A percentile compares a stretch with the other conserved stretches of the same genome.
phyloP scores from a whole-genome alignment of 2,797 vertebrate genomes.

The Oreortyx pictus region DNA sequence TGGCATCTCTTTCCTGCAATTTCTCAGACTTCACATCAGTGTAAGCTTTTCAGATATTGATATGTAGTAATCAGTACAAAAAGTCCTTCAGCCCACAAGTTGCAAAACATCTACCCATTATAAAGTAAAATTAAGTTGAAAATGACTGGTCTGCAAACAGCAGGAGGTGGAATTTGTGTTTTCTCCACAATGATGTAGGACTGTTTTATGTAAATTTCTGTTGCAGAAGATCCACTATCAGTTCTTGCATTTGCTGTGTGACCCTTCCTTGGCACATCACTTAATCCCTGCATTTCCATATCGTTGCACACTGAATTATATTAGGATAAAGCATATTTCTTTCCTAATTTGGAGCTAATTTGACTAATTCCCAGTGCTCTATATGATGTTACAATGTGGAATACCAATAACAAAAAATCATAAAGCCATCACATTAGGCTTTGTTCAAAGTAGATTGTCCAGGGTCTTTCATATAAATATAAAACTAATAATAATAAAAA shows the following conservation, averaged over 20 bases:
- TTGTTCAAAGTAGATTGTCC: background rate
- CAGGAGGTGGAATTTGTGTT: background rate
- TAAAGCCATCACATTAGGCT: background rate
- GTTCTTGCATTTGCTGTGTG: background rate
- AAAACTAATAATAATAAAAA: background rate
- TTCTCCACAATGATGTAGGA: background rate
- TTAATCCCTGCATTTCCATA: background rate
- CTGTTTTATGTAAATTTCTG: background rate
- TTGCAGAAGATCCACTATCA: background rate
- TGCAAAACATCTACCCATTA: background rate
- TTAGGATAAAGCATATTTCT: background rate
- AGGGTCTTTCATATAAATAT: background rate
- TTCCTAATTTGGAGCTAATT: background rate
- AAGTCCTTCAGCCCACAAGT: background rate
- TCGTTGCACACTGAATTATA: background rate
- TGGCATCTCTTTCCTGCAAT: constrained; percentile 83
- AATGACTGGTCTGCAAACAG: fast-evolving
- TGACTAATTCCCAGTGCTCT: too few relatives aligned
- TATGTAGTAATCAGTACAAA: background rate
- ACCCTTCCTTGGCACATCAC: background rate
- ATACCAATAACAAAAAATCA: too few relatives aligned
- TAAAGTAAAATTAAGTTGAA: background rate
- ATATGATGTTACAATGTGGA: too few relatives aligned
- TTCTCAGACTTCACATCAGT: constrained; percentile 76
- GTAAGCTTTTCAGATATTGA: constrained; percentile 40